These are phyloP conservation scores for Pseudorasbora parva DNA, from an alignment of 2,113 vertebrate genomes.

Conservation along the genomic window DNA sequence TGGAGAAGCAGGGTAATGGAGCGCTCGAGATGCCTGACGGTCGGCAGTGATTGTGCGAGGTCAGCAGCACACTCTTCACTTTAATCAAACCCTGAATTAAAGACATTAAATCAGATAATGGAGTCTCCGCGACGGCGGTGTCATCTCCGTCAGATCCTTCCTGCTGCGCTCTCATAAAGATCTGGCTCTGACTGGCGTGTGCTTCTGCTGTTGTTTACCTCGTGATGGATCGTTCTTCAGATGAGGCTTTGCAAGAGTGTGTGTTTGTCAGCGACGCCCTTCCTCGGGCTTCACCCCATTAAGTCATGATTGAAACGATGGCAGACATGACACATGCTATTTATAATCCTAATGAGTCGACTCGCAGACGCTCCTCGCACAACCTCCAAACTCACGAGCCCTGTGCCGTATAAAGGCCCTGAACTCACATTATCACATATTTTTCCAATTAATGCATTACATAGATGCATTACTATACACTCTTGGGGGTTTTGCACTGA, in stretches of 20 bases:
- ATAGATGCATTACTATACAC: not conserved
- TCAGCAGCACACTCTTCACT: not conserved
- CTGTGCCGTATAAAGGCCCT: not conserved
- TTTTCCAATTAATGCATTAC: not conserved
- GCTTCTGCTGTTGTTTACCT: not conserved
- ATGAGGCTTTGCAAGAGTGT: not conserved
- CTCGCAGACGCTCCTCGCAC: not conserved
- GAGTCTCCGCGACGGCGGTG: not conserved
- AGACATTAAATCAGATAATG: not conserved
- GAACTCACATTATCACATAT: not conserved
- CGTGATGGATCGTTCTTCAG: conserved; percentile 1
- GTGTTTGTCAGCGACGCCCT: conserved; percentile 4
- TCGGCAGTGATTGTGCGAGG: not conserved
- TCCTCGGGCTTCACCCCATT: not conserved
- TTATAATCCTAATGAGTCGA: conserved; percentile 9
- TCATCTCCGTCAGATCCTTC: not conserved
- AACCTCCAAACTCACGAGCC: not conserved
- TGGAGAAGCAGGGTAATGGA: too few relatives aligned
- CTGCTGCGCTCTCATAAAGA: not conserved
- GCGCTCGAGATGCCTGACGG: too few relatives aligned
- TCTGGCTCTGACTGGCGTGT: not conserved
- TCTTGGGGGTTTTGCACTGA: too few relatives aligned
- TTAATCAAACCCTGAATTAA: conserved; percentile 13
- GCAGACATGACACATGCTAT: not conserved
- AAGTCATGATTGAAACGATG: conserved; percentile 26